Evolutionary conservation across 1,140 invertebrate genomes (phyloP), one percentile per base, ranked within the genome.

Genomic region (Drosophila lacertosa): DNA sequence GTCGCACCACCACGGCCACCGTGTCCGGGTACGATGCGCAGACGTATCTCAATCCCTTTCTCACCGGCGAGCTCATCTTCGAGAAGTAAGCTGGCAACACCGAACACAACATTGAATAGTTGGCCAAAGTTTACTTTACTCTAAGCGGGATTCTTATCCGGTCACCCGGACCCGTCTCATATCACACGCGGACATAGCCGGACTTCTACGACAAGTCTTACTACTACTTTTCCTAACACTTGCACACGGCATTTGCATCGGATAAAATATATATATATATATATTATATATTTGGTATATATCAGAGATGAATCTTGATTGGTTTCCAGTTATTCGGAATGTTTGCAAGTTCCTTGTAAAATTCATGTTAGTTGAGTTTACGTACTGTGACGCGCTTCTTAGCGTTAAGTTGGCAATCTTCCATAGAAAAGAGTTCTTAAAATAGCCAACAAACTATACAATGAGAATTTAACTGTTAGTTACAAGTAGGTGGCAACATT

Each of bases 21-120:
- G 83, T 89, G 0, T 88, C 88, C 22, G 89, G 89, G 16, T 90
- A 90, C 47, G 89, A 90, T 63, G 68, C 78, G n/a, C 89, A 83
- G 54, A 89, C 84, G 13, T 90, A 90, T 50, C 82, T 90, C 66
- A 90, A 90, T 78, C 89, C 89, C 7, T 89, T 90, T 51, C 74
- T 90, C 26, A 90, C 84, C 57, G 89, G 89, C 33, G 89, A 90
- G 63, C 77, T 90, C 6, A 90, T 90, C 65, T 90, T 90, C 45
- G 89, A 90, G 71, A 90, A 90, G 78, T 90, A 90, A 90, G 11
- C 22, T n/a, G n/a, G n/a, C n/a, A n/a, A 42, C 22, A 15, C 10
- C n/a, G n/a, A n/a, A 53, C 7, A 20, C 26, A 22, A 15, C 60
- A 18, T 54, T 29, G 10, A 42, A 48, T 24, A 47, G 42, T 58